phyloP scores from a whole-genome alignment of 2,113 vertebrate species.

The Colaptes auratus region DNA sequence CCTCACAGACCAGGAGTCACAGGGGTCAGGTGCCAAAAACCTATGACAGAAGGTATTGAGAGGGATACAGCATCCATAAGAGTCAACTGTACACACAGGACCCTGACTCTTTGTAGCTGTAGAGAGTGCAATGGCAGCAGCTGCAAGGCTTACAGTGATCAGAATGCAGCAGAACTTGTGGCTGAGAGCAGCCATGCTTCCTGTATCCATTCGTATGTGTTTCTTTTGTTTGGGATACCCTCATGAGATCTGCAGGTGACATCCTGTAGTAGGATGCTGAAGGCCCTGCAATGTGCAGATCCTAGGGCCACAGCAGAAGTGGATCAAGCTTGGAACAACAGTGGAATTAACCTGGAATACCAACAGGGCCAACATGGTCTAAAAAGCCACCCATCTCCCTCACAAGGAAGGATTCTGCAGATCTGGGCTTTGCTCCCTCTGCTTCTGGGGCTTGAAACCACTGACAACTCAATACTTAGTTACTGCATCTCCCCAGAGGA shows the following conservation, averaged over 20 bases:
- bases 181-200: not conserved
- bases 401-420: not conserved
- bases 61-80: accelerated
- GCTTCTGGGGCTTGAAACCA: not conserved
- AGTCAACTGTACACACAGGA: not conserved
- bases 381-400: not conserved
- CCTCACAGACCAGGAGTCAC: not conserved
- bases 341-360: not conserved
- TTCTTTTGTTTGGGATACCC: not conserved
- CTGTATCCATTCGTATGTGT: not conserved
- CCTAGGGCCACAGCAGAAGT: not conserved
- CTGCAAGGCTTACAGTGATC: not conserved
- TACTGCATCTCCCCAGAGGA: not conserved
- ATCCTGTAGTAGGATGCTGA: not conserved
- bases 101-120: not conserved
- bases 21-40: not conserved
- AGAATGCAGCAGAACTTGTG: not conserved
- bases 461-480: not conserved
- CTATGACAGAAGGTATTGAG: not conserved
- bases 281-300: not conserved
- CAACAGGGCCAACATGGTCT: not conserved
- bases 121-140: not conserved
- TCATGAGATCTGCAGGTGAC: not conserved
- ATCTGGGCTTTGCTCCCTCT: not conserved
- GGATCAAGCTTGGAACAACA: not conserved